Conservation (phyloP, 1,140 invertebrate species). For the Tribolium castaneum region DNA sequence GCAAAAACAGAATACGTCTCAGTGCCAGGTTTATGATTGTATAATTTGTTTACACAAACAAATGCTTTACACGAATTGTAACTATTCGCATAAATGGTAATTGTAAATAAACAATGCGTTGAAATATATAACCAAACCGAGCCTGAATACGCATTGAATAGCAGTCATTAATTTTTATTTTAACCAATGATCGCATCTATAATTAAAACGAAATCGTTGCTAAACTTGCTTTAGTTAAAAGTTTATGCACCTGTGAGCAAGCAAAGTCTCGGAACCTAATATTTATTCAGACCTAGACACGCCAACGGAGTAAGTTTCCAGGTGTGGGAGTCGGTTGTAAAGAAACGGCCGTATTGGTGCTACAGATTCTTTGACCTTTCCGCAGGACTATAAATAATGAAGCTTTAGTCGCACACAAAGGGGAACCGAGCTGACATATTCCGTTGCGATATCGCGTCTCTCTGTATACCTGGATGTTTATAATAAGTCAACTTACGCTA, state of each 20-base stretch:
- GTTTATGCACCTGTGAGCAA: conserved; percentile 10
- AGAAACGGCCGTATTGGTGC: conserved; percentile 16
- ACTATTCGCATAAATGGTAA: background rate
- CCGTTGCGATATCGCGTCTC: conserved; percentile 9
- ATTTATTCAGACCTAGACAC: conserved; percentile 12
- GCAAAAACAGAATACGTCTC: too few species aligned
- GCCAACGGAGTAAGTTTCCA: background rate
- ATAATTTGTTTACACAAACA: background rate
- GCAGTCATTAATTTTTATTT: background rate
- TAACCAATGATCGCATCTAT: too few species aligned
- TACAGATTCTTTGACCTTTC: conserved; percentile 31
- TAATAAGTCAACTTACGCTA: conserved; percentile 32
- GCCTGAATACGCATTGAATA: background rate
- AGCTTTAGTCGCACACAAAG: conserved; percentile 17
- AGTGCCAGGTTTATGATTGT: background rate
- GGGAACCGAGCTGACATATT: conserved; percentile 17
- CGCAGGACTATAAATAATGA: conserved; percentile 31
- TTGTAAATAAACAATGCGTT: background rate
- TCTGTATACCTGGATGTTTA: conserved; percentile 24
- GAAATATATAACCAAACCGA: background rate
- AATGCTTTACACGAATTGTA: background rate
- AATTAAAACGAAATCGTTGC: too few species aligned
- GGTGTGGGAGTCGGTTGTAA: conserved; percentile 18
- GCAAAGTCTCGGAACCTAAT: background rate
- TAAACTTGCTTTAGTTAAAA: background rate